phyloP scores from a whole-genome alignment of 2,797 vertebrate species.

The Pangasius krempfi region DNA sequence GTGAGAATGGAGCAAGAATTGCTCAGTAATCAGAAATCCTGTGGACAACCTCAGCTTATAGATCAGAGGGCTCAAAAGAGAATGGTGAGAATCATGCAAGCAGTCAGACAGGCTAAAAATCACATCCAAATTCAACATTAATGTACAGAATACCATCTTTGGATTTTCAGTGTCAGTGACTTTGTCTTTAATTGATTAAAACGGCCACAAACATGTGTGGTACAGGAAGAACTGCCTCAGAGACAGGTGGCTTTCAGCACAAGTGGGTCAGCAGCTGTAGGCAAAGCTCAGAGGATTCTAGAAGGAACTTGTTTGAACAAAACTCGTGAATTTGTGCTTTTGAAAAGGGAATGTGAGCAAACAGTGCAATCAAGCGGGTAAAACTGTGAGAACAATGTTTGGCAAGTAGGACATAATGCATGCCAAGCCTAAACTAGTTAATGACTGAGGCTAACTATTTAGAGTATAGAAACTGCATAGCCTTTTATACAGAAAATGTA shows the following conservation, averaged over 20 bases:
- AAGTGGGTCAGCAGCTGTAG: slow-evolving; percentile 50
- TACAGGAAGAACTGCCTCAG: background rate
- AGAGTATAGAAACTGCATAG: background rate
- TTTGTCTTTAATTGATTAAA: background rate
- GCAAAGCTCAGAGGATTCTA: slow-evolving; percentile 33
- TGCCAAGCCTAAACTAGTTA: too few relatives aligned
- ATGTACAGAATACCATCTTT: background rate
- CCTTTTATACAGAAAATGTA: background rate
- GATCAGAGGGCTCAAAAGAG: background rate
- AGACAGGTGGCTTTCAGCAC: slow-evolving; percentile 22
- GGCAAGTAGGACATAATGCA: background rate
- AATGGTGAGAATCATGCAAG: background rate
- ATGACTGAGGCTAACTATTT: background rate
- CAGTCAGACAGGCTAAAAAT: background rate
- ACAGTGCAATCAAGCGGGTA: background rate
- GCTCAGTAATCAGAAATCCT: background rate
- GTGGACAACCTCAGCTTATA: slow-evolving; percentile 6
- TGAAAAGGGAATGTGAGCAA: background rate
- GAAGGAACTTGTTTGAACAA: slow-evolving; percentile 18
- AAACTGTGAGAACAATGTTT: background rate
- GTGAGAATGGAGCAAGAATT: background rate
- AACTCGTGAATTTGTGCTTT: background rate
- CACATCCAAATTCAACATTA: background rate
- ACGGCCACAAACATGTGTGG: background rate
- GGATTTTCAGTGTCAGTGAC: too few relatives aligned